phyloP scores from a whole-genome alignment of 1,140 invertebrate genomes.

The Drosophila littoralis region DNA sequence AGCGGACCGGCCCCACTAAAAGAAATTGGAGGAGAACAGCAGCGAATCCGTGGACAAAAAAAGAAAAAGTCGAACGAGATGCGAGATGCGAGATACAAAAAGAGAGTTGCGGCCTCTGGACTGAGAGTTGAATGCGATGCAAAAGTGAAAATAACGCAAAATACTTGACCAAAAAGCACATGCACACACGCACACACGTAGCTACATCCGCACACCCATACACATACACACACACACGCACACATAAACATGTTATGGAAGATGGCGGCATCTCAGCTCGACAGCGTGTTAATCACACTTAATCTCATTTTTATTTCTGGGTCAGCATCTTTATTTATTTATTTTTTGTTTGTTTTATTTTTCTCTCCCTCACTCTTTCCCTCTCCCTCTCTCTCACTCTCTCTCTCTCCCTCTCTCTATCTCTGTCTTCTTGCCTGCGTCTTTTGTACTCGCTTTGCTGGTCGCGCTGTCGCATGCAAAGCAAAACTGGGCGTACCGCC shows the following conservation, averaged over 20 bases:
- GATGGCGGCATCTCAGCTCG: conserved; percentile 62
- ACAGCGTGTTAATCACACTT: conserved; percentile 83
- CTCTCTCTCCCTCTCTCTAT: neutral
- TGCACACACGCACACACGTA: conserved; percentile 7
- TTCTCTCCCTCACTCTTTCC: neutral
- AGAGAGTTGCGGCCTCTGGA: conserved; percentile 33
- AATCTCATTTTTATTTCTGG: conserved; percentile 84
- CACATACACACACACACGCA: conserved; percentile 1
- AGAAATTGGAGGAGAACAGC: conserved; percentile 22
- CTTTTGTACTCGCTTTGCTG: neutral
- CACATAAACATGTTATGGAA: conserved; percentile 47
- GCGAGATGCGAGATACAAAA: conserved; percentile 5
- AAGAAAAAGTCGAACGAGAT: conserved; percentile 1
- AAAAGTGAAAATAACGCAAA: conserved; percentile 64
- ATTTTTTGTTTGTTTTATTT: conserved; percentile 26
- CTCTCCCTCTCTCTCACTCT: neutral
- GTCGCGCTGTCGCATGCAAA: conserved; percentile 58
- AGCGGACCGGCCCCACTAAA: conserved; percentile 7
- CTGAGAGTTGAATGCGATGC: conserved; percentile 12
- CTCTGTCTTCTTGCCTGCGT: conserved; percentile 1
- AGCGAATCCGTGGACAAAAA: conserved; percentile 17
- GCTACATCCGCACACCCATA: neutral
- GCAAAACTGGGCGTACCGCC: conserved; percentile 43
- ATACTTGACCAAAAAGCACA: conserved; percentile 21
- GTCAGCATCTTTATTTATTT: conserved; percentile 82